Conservation (phyloP, 2,113 vertebrate genomes). For the Ailurus styani region DNA sequence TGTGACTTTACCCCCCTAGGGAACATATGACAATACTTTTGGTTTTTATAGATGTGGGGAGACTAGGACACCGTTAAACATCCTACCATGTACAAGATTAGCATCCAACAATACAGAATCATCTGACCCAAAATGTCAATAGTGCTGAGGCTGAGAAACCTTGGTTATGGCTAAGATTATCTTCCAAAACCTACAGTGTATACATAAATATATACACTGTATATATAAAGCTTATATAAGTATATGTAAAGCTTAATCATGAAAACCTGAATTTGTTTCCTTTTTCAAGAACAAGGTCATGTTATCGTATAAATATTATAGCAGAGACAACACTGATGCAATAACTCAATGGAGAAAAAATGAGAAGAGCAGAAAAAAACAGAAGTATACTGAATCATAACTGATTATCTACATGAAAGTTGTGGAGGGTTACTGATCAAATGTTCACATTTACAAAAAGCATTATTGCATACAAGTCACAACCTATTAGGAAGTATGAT, state of each 20-base stretch:
- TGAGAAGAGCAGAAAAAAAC: neutral
- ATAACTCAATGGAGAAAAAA: neutral
- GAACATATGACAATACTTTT: neutral
- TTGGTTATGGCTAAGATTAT: neutral
- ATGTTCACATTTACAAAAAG: neutral
- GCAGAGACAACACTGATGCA: neutral
- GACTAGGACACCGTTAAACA: neutral
- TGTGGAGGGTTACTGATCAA: neutral
- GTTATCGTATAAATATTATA: neutral
- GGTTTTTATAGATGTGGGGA: neutral
- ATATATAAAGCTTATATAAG: too few species aligned
- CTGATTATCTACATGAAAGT: neutral
- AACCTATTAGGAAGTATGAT: neutral
- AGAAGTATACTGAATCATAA: neutral
- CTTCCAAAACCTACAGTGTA: neutral
- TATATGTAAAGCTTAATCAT: neutral
- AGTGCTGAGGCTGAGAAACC: neutral
- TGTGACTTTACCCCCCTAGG: neutral
- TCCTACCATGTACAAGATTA: neutral
- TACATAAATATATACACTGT: neutral
- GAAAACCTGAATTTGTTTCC: neutral
- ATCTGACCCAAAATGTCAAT: neutral
- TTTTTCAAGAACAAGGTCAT: conserved; percentile 19
- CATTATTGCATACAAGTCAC: neutral
- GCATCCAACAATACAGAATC: neutral